Evolutionary conservation across 2,888 invertebrate species (phyloP), one percentile per base, ranked within the genome.

Genomic region (Dugesia japonica): DNA sequence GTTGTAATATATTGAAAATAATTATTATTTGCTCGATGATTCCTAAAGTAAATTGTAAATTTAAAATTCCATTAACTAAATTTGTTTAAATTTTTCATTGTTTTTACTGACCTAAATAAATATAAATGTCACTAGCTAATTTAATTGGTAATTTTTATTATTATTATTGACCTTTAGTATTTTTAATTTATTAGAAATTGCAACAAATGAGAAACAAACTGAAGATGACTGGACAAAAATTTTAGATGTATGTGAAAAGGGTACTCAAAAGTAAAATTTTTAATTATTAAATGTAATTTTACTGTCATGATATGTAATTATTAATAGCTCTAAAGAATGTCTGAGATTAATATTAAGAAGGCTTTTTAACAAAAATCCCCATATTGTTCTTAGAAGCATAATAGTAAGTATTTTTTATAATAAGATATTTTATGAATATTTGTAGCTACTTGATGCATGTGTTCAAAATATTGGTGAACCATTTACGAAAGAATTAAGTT

Each of bases 221-320:
- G 33, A 74, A 13, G 74, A 74, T 38, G 74, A 74, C 42, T 74
- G 74, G 74, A 74, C 28, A 1, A 74, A 28, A 17, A 74, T 74
- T 4, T 23, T 74, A n/a, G 74, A 74, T 33, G 38, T 74, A 20
- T 56, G 56, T 56, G 56, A 56, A 23, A 56, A 56, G 17, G 56
- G 56, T 9, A 56, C 20, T 4, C 20, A 23, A n/a, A 56, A 23
- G 56, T 56, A 23, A 56, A 23, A 20, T 13, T 13, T 31, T 31
- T 7, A 7, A 31, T 31, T 31, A 31, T 31, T n/a, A n/a, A n/a
- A n/a, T n/a, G n/a, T n/a, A n/a, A n/a, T n/a, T n/a, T n/a, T n/a
- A n/a, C n/a, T n/a, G n/a, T n/a, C n/a, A n/a, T n/a, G n/a, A n/a
- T n/a, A n/a, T n/a, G n/a, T n/a, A n/a, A n/a, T n/a, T n/a, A n/a